Evolutionary conservation across 1,140 invertebrate genomes (phyloP).

Genomic region (Macrotrachela quadricornifera): DNA sequence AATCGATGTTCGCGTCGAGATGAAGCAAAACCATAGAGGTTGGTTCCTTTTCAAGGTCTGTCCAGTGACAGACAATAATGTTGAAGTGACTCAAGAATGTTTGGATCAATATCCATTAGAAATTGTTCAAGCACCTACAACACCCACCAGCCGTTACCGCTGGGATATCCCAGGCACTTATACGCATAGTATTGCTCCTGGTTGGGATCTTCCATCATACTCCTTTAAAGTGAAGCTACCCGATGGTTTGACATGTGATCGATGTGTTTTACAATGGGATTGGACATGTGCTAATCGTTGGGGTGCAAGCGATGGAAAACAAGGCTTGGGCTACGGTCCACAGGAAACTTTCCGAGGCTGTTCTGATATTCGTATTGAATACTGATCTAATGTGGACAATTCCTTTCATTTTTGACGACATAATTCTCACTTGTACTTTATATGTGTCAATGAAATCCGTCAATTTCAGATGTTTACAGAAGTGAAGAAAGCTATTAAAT

Average conservation of each 20-base stretch:
- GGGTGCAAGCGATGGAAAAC: too few relatives aligned
- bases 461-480: too few relatives aligned
- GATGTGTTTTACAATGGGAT: conserved; percentile 70
- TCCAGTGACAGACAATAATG: conserved; percentile 34
- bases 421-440: too few relatives aligned
- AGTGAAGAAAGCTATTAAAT: too few relatives aligned
- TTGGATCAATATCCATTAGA: conserved; percentile 8
- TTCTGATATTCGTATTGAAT: too few relatives aligned
- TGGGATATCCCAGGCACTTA: too few relatives aligned
- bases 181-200: too few relatives aligned
- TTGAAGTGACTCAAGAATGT: conserved; percentile 14
- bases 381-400: too few relatives aligned
- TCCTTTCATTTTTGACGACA: too few relatives aligned
- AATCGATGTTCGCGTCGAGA: conserved; percentile 13
- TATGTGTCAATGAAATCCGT: too few relatives aligned
- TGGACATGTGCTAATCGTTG: conserved; percentile 50
- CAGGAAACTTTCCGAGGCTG: conserved; percentile 18
- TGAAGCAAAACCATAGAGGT: conserved; percentile 17
- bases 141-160: too few relatives aligned
- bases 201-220: too few relatives aligned
- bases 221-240: conserved; percentile 46
- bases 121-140: not conserved
- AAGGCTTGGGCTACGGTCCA: conserved; percentile 13
- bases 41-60: conserved; percentile 19
- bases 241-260: conserved; percentile 52